Evolutionary conservation across 2,888 invertebrate genomes (phyloP), one percentile per base, ranked within the genome.

Genomic region (Drosophila melanocephala): DNA sequence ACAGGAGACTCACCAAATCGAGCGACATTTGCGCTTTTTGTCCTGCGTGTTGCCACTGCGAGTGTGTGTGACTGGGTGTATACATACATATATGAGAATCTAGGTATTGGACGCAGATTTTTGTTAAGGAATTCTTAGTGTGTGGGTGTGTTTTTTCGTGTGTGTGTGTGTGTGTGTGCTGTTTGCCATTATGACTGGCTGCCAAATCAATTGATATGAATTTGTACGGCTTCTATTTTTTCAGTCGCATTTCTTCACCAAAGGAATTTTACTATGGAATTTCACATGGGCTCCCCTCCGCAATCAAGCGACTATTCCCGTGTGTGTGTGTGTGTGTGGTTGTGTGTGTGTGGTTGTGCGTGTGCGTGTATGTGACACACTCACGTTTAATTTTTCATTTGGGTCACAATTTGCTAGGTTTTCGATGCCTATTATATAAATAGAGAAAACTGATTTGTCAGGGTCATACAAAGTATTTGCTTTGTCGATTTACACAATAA

Each of bases 201-300:
- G 74, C 78, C 63, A 88, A 86, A 89, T 80, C 90, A 87, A 89
- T 90, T 79, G 78, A 71, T 79, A 82, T 82, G 82, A 87, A 77
- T 89, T 90, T 82, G 78, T 87, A 77, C 61, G 84, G 79, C 70
- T 80, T 90, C 90, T 86, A 88, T 88, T 90, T 88, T 87, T 88
- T 88, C 83, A 73, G 64, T 61, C 64, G 42, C 28, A 51, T 39
- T n/a, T 37, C 42, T 55, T 7, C 52, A 63, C 37, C 51, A 58
- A 59, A 60, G 77, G 71, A 70, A 80, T 80, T 77, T 77, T 55
- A 33, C 64, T 35, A 52, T 64, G 61, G 58, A 65, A 75, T 71
- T 66, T 66, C 10, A 19, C 35, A 30, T 12, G 32, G 22, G 30
- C 52, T 33, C 28, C 52, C 42, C 44, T 32, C 32, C 19, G 28